Evolutionary conservation across 2,113 vertebrate species (phyloP).

Genomic region (Plotosus lineatus): DNA sequence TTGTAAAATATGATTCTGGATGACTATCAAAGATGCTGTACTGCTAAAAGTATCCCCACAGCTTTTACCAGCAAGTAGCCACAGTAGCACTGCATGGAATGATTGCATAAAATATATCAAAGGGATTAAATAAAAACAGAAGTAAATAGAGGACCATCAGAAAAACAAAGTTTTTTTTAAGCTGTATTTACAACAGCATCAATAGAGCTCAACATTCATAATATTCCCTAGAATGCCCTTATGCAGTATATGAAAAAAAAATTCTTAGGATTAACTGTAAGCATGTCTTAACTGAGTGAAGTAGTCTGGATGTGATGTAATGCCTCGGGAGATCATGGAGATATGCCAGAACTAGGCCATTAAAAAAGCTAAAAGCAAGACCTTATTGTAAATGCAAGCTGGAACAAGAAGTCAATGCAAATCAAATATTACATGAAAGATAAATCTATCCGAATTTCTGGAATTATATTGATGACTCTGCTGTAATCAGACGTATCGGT

Average conservation of each 20-base stretch:
- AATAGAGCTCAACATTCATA: not conserved
- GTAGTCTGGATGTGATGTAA: constrained; percentile 6
- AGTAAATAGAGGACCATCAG: not conserved
- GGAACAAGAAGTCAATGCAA: not conserved
- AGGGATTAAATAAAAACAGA: not conserved
- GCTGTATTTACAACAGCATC: not conserved
- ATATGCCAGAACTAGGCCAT: constrained; percentile 17
- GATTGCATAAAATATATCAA: not conserved
- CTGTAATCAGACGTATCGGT: too few relatives aligned
- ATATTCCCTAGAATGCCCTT: not conserved
- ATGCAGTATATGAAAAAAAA: not conserved
- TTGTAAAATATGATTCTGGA: not conserved
- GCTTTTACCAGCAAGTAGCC: not conserved
- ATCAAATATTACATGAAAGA: constrained; percentile 4
- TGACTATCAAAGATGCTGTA: not conserved
- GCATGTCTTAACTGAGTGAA: constrained; percentile 14
- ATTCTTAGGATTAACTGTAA: constrained; percentile 12
- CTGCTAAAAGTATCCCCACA: not conserved
- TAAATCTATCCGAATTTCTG: not conserved
- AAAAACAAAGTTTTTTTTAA: not conserved
- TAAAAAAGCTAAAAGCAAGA: constrained; percentile 10
- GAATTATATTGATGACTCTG: too few relatives aligned
- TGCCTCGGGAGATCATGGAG: constrained; percentile 1
- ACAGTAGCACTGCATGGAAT: not conserved
- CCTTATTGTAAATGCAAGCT: not conserved